Base-by-base conservation (phyloP, 2,113 vertebrate genomes). In the Channa maculata region DNA sequence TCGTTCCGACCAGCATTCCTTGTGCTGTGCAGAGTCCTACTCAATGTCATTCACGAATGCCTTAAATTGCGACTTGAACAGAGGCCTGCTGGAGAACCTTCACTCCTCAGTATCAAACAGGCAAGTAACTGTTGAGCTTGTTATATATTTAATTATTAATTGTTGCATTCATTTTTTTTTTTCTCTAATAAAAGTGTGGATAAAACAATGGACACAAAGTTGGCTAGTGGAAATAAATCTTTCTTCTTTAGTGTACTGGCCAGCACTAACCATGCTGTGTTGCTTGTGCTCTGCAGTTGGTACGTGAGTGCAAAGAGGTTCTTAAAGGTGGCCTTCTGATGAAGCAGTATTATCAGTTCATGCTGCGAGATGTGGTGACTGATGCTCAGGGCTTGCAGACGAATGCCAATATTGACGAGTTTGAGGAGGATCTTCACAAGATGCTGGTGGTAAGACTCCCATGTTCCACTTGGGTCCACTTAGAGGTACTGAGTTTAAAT, bases 331-430 rank as follows among this genome's bases (percentile, higher is more conserved):
- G 98, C 8, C 95, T 99, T 3, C 88, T 99, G 72, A 99, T 99
- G 98, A 99, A 99, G 92, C 98, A 98, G 94, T 99, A 99, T 91
- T 98, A 99, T 90, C 98, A 98, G 92, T 98, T 97, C 87, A 98
- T 99, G 98, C 94, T 99, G 78, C 93, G 92, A 0, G 95, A 95
- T 12, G 95, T 97, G 12, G 94, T 96, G 43, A 94, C 92, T 7
- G 94, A 94, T 68, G 91, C 92, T 46, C 93, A 94, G 87, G 93
- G 93, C 55, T 87, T 95, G 55, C 95, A 96, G 88, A 94, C 95
- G 74, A 91, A 96, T 74, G 95, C 94, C 89, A 97, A 97, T 89
- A 99, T 98, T 44, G 98, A 99, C n/a, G 95, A 97, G 67, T 99
- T 99, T 55, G 96, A 99, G 85, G 98, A 99, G 82, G 98, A 99